Evolutionary conservation across 2,797 vertebrate species (phyloP), one percentile per base, ranked within the genome.

Genomic region (Spinus pinus): DNA sequence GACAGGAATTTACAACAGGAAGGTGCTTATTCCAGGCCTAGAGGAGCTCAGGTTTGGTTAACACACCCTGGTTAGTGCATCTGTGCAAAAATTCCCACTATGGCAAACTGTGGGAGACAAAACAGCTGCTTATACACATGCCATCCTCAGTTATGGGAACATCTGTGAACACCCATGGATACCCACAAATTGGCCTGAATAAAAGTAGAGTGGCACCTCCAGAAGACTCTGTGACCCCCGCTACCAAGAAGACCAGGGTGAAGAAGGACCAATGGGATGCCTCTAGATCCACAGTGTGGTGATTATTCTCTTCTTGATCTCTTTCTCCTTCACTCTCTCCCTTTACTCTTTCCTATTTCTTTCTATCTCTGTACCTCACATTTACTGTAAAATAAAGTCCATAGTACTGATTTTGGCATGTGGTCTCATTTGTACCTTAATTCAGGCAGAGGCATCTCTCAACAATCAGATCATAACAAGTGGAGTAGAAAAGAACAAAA

Each of bases 221-320:
- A 69, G 33, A 53, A 77, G 20, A 47, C 41, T 65, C 41, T 31
- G 27, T 41, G 49, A 64, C 7, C 10, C 33, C 10, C 10, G 13
- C 23, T 14, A 41, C 6, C 0, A 0, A 67, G 20, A 67, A 67
- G n/a, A 69, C 13, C 28, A 60, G 20, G 10, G 8, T 46, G 46
- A 67, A 42, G 10, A 13, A 75, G 4, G 28, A 67, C 19, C 44
- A 44, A 5, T 17, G 10, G 12, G 13, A 39, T 0, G 2, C 8
- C 16, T 33, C 28, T 46, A 30, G 16, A 46, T 53, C 13, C 16
- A 39, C 16, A 60, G 4, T 6, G 8, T 60, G 39, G 5, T 30
- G n/a, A 61, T 27, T 14, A 14, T 46, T 51, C 33, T 60, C 24
- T 24, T 27, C 7, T 77, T 28, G 28, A 61, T 39, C n/a, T 60